Base-by-base conservation (phyloP, 2,113 vertebrate genomes). In the Gadus chalcogrammus region DNA sequence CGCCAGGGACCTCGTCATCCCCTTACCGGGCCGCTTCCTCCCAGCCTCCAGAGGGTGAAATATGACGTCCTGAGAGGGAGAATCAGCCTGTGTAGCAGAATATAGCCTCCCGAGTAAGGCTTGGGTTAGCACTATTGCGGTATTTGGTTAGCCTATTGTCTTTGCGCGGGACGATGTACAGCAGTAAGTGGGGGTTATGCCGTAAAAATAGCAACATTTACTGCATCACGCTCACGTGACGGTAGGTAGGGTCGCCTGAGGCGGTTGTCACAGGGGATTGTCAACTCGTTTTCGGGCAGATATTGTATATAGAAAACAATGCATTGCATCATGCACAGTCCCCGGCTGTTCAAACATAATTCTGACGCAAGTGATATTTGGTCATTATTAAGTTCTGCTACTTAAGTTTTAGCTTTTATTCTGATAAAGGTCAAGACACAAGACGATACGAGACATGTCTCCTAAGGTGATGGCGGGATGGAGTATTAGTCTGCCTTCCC, bases 231-330 rank as follows among this genome's bases (percentile, higher is more conserved):
- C 8, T 35, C 82, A 69, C 69, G 74, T 66, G 38, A 52, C 31
- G 62, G 55, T 74, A 1, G 79, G 65, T 31, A 31, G 61, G 48
- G 58, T 73, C 76, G 42, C 71, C 64, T 63, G 35, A 66, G 52
- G 20, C 6, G 58, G 65, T 52, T 35, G 69, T 48, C 16, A 0
- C 24, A 0, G 0, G 18, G 38, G 65, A 63, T 67, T 63, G 17
- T 42, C 20, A 22, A 48, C 11, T 1, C 17, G 24, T 64, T 38
- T 38, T 64, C 79, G 70, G 78, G 72, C 66, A 80, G 63, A 17
- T 76, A 62, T 71, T 81, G 70, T 81, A 61, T 55, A 28, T 61
- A 42, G 5, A 11, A 9, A 48, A 48, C 42, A 48, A 48, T 48
- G 7, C 9, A 48, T 48, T 48, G 9, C 42, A 13, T 48, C 42